Conservation (phyloP, 2,113 vertebrate genomes). For the Callospermophilus lateralis region DNA sequence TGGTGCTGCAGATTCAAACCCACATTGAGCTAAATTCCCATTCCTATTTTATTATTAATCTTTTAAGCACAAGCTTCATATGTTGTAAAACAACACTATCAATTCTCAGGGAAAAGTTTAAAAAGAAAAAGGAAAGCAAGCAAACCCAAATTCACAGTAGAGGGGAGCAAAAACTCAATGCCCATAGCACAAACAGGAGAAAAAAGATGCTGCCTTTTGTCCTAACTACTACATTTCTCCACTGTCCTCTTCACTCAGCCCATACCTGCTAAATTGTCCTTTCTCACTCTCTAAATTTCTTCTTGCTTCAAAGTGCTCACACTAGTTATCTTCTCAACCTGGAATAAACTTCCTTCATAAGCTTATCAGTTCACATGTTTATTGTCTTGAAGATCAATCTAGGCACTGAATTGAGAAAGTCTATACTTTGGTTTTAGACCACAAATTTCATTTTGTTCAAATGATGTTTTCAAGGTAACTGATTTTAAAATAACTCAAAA, state of each 20-base stretch:
- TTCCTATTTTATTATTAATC: not conserved
- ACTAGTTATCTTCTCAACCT: not conserved
- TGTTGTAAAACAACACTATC: not conserved
- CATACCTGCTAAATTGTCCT: not conserved
- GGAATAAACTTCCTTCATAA: not conserved
- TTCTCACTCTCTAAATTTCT: not conserved
- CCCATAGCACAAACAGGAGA: not conserved
- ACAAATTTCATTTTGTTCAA: constrained; percentile 4
- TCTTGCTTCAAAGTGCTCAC: not conserved
- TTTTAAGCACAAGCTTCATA: not conserved
- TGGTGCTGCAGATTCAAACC: not conserved
- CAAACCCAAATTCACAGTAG: not conserved
- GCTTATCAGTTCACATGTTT: not conserved
- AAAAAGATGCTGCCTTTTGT: not conserved
- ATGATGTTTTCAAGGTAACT: constrained; percentile 17
- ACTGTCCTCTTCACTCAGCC: not conserved
- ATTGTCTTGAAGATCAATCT: not conserved
- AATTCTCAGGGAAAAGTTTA: constrained; percentile 4
- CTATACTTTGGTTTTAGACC: not conserved
- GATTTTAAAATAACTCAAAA: constrained; percentile 56
- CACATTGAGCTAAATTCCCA: not conserved
- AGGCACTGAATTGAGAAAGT: not conserved
- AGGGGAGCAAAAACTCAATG: not conserved
- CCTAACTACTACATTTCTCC: not conserved
- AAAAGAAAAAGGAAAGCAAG: not conserved